Base-by-base conservation (phyloP, 2,888 invertebrate species). In the Torymus auratus region DNA sequence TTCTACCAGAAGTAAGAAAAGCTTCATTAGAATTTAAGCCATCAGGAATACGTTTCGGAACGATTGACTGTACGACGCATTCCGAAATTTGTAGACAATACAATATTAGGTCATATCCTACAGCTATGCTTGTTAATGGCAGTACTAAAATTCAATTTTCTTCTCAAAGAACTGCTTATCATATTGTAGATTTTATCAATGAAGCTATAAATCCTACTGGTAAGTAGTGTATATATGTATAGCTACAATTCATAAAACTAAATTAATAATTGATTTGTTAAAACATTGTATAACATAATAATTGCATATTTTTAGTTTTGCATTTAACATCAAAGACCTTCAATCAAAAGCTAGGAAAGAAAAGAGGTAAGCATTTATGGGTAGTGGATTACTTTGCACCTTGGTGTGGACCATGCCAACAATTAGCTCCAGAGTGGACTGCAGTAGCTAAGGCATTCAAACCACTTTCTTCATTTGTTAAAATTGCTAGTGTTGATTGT, bases 351-450 rank as follows among this genome's bases (percentile, higher is more conserved):
- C 92, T 96, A 52, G 89, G 91, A 14, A 89, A 92, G 41, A 93
- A 94, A 85, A 91, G 91, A 1, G 86, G 88, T 11, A 91, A 92
- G 67, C 92, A 93, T 80, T 88, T 95, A 4, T 95, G 95, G 94
- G 88, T 94, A 28, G 93, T 96, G 2, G 95, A 95, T 90, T 96
- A 94, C 90, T 95, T 92, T 88, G 95, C 94, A 13, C 94, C 95
- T 0, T 95, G 95, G 95, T 96, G 96, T 91, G 94, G 93, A 2
- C 95, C 95, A 0, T 96, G 96, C 88, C 94, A 94, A 86, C 93
- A 93, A 87, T 90, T 96, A 83, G 92, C 93, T 12, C 94, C 94
- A 0, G 93, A 95, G 85, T 95, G 94, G 93, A 92, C 94, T 61
- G 92, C 92, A 86, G 91, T 95, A 53, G 95, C 95, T 2, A 93